A percentile compares a stretch with the other conserved stretches of the same genome.
Evolutionary conservation across 2,113 vertebrate genomes (phyloP).

Genomic region (Spea bombifrons): DNA sequence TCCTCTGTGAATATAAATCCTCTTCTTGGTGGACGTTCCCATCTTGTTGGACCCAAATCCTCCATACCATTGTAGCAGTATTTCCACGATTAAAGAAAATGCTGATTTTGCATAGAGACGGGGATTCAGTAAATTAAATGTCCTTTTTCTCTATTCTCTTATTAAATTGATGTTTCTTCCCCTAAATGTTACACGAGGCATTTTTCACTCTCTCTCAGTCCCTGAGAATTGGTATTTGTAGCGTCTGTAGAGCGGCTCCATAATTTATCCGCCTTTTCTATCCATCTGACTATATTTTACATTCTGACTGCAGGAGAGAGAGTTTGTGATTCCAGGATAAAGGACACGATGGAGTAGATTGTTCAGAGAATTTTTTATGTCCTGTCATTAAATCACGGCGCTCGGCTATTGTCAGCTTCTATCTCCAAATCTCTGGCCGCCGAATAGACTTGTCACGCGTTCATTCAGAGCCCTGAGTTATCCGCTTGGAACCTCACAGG

Average conservation of each 20-base stretch:
- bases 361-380: neutral
- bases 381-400: neutral
- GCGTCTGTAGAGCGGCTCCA: no score
- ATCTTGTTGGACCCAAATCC: neutral
- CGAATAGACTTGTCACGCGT: slow-evolving; percentile 16
- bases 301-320: neutral
- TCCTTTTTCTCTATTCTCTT: slow-evolving; percentile 10
- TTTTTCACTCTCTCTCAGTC: no score
- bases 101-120: neutral
- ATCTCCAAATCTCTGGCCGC: slow-evolving; percentile 14
- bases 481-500: neutral
- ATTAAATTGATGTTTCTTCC: slow-evolving; percentile 43
- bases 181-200: no score
- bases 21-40: neutral
- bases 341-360: slow-evolving; percentile 11
- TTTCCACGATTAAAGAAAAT: slow-evolving; percentile 30
- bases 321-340: slow-evolving; percentile 15
- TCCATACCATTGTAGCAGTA: slow-evolving; percentile 17
- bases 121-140: slow-evolving; percentile 13
- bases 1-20: neutral
- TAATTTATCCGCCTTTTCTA: no score
- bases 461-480: neutral
- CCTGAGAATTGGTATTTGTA: no score
- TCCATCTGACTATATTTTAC: no score
- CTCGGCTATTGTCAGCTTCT: neutral